phyloP scores from a whole-genome alignment of 2,888 invertebrate genomes.

The Megaustenia siamemsis region DNA sequence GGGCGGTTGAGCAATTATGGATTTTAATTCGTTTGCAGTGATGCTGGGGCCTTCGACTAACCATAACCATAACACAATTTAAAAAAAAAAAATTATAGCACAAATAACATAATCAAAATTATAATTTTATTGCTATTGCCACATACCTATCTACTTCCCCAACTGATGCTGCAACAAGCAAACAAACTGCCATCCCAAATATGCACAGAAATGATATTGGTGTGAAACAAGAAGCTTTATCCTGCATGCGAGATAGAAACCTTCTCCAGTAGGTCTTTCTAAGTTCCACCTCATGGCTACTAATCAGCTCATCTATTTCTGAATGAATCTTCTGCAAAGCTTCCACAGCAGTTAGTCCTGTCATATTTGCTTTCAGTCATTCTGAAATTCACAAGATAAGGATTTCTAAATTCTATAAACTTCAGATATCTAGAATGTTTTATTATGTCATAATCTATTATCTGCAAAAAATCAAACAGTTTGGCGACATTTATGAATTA shows the following conservation, averaged over 20 bases:
- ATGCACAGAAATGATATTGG: conserved; percentile 37
- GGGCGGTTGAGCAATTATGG: too few relatives aligned
- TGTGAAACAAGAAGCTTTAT: conserved; percentile 39
- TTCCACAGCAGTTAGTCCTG: conserved; percentile 39
- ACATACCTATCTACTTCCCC: conserved; percentile 49
- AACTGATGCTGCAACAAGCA: conserved; percentile 38
- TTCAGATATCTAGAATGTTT: too few relatives aligned
- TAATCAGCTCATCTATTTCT: conserved; percentile 33
- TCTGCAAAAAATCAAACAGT: too few relatives aligned
- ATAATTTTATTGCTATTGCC: background rate
- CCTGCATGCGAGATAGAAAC: conserved; percentile 24
- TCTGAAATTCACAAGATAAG: background rate
- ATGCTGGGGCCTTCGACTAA: too few relatives aligned
- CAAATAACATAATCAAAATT: background rate
- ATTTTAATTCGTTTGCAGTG: too few relatives aligned
- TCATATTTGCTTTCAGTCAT: conserved; percentile 6
- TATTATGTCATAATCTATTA: too few relatives aligned
- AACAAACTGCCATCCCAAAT: conserved; percentile 25
- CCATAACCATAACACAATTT: background rate
- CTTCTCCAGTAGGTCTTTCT: conserved; percentile 13
- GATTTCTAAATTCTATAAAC: too few relatives aligned
- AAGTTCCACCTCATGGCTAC: conserved; percentile 9
- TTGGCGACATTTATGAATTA: too few relatives aligned
- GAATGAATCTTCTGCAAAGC: conserved; percentile 35
- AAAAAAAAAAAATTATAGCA: background rate